phyloP scores from a whole-genome alignment of 1,140 invertebrate species.

The Trachymyrmex cornetzi region DNA sequence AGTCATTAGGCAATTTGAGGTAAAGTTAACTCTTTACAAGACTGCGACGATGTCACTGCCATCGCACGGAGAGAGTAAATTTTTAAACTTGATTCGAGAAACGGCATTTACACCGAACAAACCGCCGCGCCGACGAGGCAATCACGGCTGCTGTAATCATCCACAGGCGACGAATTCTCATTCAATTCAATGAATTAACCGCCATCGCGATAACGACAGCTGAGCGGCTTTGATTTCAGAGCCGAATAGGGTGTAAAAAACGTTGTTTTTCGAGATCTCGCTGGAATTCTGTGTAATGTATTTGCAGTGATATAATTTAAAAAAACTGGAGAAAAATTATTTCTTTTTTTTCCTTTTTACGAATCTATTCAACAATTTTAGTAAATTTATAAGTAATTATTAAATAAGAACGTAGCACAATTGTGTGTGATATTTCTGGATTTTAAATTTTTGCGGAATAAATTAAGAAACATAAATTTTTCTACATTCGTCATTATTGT shows the following conservation, averaged over 20 bases:
- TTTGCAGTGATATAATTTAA: not conserved
- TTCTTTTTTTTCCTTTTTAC: not conserved
- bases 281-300: not conserved
- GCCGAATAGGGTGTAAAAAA: not conserved
- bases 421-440: not conserved
- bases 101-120: constrained; percentile 21
- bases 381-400: not conserved
- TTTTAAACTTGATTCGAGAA: constrained; percentile 42
- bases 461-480: not conserved
- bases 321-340: not conserved
- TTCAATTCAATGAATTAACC: constrained; percentile 56
- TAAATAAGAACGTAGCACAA: not conserved
- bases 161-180: constrained; percentile 22
- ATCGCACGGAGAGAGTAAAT: constrained; percentile 30
- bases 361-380: not conserved
- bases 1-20: constrained; percentile 70
- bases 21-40: constrained; percentile 48
- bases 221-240: constrained; percentile 32
- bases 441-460: not conserved
- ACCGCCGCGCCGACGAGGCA: not conserved
- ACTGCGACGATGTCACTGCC: constrained; percentile 57
- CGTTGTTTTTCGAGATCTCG: constrained; percentile 9
- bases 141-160: constrained; percentile 23
- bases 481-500: too few relatives aligned
- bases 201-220: constrained; percentile 14